These are phyloP conservation scores for Dasypolia templi DNA, from an alignment of 2,888 invertebrate species.

Conservation along the genomic window DNA sequence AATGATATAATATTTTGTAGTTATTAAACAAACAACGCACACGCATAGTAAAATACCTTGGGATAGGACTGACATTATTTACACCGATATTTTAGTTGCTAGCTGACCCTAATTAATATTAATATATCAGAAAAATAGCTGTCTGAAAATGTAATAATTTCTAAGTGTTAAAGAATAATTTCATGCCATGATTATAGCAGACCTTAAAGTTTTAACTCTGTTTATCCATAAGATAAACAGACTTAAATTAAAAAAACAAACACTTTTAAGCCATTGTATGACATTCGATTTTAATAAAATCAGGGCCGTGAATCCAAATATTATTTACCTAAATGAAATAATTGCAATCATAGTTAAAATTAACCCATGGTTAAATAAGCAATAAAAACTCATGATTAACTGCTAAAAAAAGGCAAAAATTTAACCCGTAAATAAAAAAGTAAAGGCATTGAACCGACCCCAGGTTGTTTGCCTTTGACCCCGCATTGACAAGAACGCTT, in stretches of 20 bases:
- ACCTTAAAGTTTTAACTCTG: background rate
- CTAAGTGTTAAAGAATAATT: background rate
- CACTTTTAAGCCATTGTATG: no score
- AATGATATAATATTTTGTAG: constrained; percentile 36
- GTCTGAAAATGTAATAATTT: no score
- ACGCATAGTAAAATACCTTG: constrained; percentile 40
- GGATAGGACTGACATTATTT: constrained; percentile 46
- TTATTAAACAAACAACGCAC: constrained; percentile 43
- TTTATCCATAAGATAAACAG: no score
- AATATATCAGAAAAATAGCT: background rate
- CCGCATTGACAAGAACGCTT: constrained; percentile 66
- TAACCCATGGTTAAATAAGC: constrained; percentile 45
- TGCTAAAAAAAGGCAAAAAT: constrained; percentile 57
- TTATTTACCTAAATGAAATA: background rate
- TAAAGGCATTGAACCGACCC: constrained; percentile 73
- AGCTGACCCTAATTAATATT: background rate
- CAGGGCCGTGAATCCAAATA: background rate
- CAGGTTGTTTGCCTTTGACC: constrained; percentile 78
- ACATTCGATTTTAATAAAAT: constrained; percentile 4
- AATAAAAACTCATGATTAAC: constrained; percentile 61
- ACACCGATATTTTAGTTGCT: background rate
- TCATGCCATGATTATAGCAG: background rate
- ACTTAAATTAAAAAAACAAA: no score
- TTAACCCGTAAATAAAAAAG: constrained; percentile 67
- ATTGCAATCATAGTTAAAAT: constrained; percentile 30